Base-by-base conservation (phyloP, 2,797 vertebrate species). In the Chaenodraco wilsoni region DNA sequence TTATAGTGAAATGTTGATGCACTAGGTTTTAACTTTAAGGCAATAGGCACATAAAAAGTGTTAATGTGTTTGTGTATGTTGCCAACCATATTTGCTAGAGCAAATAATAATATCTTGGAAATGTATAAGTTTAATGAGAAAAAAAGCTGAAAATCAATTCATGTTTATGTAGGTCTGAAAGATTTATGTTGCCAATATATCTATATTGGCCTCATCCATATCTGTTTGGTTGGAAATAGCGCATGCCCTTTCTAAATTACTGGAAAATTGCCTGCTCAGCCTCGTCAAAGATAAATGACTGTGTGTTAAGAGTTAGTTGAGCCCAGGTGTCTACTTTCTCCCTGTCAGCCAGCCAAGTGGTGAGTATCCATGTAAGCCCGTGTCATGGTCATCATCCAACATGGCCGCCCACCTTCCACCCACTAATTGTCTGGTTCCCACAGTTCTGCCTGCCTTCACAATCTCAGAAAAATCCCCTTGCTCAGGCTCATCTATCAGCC, bases 361-460 rank as follows among this genome's bases (percentile, higher is more conserved):
- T 88, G 85, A 90, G 81, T 84, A 72, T 72, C 79, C 86, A 84
- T 91, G 88, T 90, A 89, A 90, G 90, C 80, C 72, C 86, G 84
- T 88, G 86, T 94, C 85, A 87, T 91, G 88, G 84, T 91, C 83
- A 87, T 86, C 85, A 82, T 90, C 88, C 86, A 90, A 90, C 84
- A 89, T 88, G 90, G 91, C 87, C 72, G 82, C 88, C 84, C 76
- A 89, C 75, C 85, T 82, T 89, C 86, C 85, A 88, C 85, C 75
- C 78, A 89, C 88, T 89, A 92, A 93, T 91, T 90, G 86, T 93
- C 89, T 87, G 83, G 89, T 95, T 95, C 93, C 92, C 94, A 95
- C 91, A 93, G 88, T 91, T 87, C 84, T 82, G 83, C 68, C 84
- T 84, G 84, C 84, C 82, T 87, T 86, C 85, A 84, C 86, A 87